phyloP scores from a whole-genome alignment of 2,888 invertebrate species.

The Anticlea derivata region DNA sequence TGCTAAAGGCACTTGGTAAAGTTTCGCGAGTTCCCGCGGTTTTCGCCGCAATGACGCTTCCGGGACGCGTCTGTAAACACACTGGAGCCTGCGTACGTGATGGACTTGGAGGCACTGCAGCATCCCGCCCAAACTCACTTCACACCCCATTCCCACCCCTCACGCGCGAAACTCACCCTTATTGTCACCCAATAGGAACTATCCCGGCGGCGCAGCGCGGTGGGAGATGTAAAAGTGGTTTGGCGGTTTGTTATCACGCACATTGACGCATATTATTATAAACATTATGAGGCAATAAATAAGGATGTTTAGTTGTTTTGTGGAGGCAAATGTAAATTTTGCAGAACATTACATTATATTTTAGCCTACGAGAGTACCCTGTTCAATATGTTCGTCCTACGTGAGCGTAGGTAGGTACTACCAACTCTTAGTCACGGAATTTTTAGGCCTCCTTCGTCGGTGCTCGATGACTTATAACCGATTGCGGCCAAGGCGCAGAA shows the following conservation, averaged over 20 bases:
- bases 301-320: constrained; percentile 9
- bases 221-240: no score
- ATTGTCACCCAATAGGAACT: background rate
- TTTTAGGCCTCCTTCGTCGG: no score
- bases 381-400: no score
- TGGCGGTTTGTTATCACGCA: constrained; percentile 2
- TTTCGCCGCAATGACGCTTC: background rate
- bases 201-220: no score
- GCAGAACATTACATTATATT: constrained; percentile 20
- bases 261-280: no score
- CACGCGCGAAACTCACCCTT: background rate
- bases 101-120: constrained; percentile 43
- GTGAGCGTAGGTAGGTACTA: background rate
- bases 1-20: no score
- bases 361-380: background rate
- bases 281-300: constrained; percentile 7
- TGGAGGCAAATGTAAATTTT: constrained; percentile 8
- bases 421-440: no score
- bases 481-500: no score
- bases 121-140: constrained; percentile 32
- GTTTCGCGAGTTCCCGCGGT: no score
- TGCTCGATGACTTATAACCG: no score
- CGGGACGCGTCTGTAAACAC: background rate
- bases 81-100: constrained; percentile 27
- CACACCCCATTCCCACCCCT: background rate